These are phyloP conservation scores for Drosophila atripex DNA, from an alignment of 2,888 invertebrate species.

Conservation along the genomic window DNA sequence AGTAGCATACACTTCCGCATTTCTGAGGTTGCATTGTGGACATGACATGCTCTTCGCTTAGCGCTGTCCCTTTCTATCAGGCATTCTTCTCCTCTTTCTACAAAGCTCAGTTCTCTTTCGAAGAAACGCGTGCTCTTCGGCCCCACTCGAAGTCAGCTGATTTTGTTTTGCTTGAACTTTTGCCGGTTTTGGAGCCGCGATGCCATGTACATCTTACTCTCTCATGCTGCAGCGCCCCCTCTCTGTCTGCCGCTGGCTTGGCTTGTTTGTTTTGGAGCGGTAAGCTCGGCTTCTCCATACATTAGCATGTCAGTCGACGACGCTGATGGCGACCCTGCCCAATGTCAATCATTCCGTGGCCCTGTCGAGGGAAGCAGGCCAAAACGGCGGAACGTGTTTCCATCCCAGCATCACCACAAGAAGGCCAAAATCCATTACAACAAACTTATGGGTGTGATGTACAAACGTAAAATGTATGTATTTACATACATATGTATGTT, in stretches of 20 bases:
- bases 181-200: constrained; percentile 53
- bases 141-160: constrained; percentile 64
- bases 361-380: constrained; percentile 63
- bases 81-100: constrained; percentile 7
- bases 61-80: constrained; percentile 5
- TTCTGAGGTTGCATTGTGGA: constrained; percentile 58
- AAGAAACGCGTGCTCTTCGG: constrained; percentile 15
- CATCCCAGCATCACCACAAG: constrained; percentile 29
- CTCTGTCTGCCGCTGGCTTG: constrained; percentile 10
- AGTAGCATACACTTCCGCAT: constrained; percentile 66
- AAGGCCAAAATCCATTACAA: constrained; percentile 52
- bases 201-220: constrained; percentile 17
- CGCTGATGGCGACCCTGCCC: constrained; percentile 66
- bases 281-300: constrained; percentile 48
- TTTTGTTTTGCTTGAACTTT: constrained; percentile 79
- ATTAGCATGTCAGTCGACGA: constrained; percentile 67
- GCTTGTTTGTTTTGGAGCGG: constrained; percentile 48
- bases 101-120: constrained; percentile 25
- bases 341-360: constrained; percentile 69
- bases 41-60: constrained; percentile 22
- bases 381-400: constrained; percentile 70
- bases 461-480: background rate
- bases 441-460: constrained; percentile 39
- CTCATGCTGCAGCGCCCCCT: background rate
- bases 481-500: too few relatives aligned